Conservation (phyloP, 2,888 invertebrate genomes). For the Tetragonula carbonaria region DNA sequence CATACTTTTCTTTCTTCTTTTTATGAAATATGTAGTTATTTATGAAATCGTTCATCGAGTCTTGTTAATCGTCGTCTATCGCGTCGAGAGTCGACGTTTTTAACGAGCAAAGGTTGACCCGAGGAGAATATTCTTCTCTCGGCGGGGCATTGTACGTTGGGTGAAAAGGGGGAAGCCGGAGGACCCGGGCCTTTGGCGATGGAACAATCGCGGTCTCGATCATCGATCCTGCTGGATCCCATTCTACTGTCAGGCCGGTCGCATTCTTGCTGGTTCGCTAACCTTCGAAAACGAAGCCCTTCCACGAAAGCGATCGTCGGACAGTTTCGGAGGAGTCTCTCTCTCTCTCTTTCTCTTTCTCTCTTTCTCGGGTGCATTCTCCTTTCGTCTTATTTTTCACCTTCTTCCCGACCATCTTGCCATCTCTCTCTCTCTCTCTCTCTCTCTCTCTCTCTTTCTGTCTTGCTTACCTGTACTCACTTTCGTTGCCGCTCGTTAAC, state of each 20-base stretch:
- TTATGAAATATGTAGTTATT: too few relatives aligned
- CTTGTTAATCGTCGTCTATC: conserved; percentile 15
- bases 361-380: not conserved
- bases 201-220: conserved; percentile 59
- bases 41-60: not conserved
- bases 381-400: conserved; percentile 42
- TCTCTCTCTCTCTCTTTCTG: not conserved
- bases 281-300: conserved; percentile 71
- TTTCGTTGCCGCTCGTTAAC: conserved; percentile 53
- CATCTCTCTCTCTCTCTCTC: not conserved
- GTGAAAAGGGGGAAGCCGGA: conserved; percentile 32
- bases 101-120: conserved; percentile 41
- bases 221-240: conserved; percentile 68
- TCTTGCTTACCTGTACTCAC: conserved; percentile 43
- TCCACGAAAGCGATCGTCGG: conserved; percentile 35
- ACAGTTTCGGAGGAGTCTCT: conserved; percentile 47
- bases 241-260: conserved; percentile 66
- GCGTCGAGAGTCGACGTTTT: conserved; percentile 6
- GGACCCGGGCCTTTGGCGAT: conserved; percentile 48
- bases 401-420: not conserved
- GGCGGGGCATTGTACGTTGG: conserved; percentile 48
- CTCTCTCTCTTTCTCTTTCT: not conserved
- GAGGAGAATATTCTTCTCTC: conserved; percentile 16
- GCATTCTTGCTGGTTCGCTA: conserved; percentile 67
- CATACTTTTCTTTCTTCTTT: too few relatives aligned